Conservation (phyloP, 2,888 invertebrate genomes). For the Pterobdella sp. region DNA sequence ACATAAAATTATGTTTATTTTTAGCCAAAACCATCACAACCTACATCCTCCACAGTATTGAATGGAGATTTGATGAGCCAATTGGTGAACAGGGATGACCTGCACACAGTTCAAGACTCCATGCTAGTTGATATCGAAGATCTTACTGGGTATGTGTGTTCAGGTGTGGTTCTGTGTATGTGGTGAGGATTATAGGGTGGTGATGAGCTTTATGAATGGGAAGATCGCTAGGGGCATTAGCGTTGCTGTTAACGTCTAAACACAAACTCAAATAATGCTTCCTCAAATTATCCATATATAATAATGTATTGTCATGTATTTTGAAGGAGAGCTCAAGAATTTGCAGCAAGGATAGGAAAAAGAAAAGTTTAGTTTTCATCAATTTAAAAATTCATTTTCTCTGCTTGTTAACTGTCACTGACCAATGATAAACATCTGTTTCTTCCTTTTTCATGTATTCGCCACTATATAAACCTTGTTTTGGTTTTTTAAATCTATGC, state of each 20-base stretch:
- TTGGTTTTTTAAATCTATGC: too few species aligned
- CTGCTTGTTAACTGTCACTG: too few species aligned
- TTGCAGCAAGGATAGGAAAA: slow-evolving; percentile 24
- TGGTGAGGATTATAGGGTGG: not conserved
- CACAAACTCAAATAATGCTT: too few species aligned
- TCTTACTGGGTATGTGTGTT: slow-evolving; percentile 58
- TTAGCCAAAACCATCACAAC: too few species aligned
- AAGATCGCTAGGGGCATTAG: not conserved
- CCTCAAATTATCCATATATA: too few species aligned
- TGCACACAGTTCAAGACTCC: slow-evolving; percentile 95
- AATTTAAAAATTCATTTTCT: too few species aligned
- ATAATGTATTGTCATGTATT: too few species aligned
- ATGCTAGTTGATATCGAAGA: slow-evolving; percentile 95
- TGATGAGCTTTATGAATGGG: not conserved
- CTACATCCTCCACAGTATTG: slow-evolving; percentile 55
- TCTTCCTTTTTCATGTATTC: too few species aligned
- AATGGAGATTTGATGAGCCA: slow-evolving; percentile 82
- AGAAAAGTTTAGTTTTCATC: too few species aligned
- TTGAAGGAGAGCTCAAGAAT: slow-evolving; percentile 34
- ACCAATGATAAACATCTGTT: too few species aligned
- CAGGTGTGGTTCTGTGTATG: not conserved
- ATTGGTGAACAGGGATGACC: slow-evolving; percentile 82
- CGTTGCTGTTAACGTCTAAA: not conserved
- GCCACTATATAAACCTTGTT: too few species aligned
- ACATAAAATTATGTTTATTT: too few species aligned